Conservation (phyloP, 2,888 invertebrate genomes). For the Abrostola triplasia region DNA sequence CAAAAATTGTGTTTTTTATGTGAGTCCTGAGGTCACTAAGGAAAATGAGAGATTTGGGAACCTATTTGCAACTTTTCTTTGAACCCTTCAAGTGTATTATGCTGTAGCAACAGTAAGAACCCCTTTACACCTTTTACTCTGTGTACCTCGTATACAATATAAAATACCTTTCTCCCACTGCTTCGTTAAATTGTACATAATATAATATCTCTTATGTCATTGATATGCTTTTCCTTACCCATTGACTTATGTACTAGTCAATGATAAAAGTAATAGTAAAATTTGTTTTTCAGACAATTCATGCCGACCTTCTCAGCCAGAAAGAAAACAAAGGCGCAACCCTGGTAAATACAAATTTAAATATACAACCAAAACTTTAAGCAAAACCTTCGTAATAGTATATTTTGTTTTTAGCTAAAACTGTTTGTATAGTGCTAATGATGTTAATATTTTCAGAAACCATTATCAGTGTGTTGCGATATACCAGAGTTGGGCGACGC, state of each 20-base stretch:
- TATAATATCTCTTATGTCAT: no score
- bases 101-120: no score
- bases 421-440: neutral
- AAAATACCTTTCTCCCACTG: no score
- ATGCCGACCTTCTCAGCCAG: conserved; percentile 62
- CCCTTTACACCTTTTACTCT: no score
- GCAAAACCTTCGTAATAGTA: neutral
- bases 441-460: conserved; percentile 71
- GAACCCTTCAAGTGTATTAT: no score
- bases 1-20: neutral
- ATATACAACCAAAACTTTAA: neutral
- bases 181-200: no score
- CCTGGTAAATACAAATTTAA: conserved; percentile 65
- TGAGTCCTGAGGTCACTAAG: no score
- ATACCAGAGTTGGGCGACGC: conserved; percentile 81
- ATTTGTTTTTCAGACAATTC: conserved; percentile 56
- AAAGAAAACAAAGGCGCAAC: conserved; percentile 69
- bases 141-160: no score
- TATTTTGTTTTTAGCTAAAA: neutral
- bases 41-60: no score
- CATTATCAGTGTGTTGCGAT: conserved; percentile 82
- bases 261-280: neutral
- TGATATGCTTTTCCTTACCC: no score
- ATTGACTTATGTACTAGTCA: neutral
- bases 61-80: no score